Conservation (phyloP, 2,113 vertebrate species). For the Columbina picui region DNA sequence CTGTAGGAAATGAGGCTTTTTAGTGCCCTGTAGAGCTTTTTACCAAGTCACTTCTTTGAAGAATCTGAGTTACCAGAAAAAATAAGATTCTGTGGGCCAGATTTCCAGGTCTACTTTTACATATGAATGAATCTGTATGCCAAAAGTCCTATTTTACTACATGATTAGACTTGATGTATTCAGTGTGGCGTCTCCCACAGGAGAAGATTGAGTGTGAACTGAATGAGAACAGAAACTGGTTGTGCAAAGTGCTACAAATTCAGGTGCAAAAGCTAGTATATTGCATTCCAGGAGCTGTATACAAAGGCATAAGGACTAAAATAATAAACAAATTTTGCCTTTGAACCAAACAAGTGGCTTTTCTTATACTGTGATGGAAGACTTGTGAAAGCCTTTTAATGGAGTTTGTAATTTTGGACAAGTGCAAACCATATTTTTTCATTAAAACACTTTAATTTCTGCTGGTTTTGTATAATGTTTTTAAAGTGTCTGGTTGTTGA, state of each 20-base stretch:
- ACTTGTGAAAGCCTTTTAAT: neutral
- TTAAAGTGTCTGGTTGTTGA: neutral
- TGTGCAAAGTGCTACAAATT: neutral
- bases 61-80: neutral
- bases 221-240: neutral
- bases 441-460: neutral
- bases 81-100: neutral
- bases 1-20: neutral
- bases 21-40: neutral
- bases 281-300: neutral
- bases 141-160: neutral
- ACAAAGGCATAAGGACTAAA: neutral
- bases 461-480: neutral
- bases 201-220: neutral
- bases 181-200: neutral
- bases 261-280: neutral
- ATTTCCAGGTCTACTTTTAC: neutral
- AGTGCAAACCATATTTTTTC: rapidly evolving
- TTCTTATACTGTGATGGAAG: neutral
- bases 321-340: neutral
- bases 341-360: neutral
- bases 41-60: neutral
- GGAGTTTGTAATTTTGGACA: neutral
- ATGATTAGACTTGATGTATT: neutral
- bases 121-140: neutral